Conservation (phyloP, 2,113 vertebrate species). For the Oreochromis niloticus region DNA sequence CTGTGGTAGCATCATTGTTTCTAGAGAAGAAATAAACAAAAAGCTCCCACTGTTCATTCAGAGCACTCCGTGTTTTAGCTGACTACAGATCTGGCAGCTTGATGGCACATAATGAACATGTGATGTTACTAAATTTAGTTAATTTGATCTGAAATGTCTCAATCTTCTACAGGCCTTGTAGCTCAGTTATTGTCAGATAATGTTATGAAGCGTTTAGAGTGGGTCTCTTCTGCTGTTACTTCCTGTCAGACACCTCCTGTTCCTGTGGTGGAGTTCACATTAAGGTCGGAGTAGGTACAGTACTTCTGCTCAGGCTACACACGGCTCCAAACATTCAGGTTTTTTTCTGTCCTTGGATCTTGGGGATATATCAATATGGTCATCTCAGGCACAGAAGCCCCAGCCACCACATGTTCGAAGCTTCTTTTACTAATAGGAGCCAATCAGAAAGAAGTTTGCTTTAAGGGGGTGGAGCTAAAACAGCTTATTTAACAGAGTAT, state of each 20-base stretch:
- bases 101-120: background rate
- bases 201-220: background rate
- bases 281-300: background rate
- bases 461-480: background rate
- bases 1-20: background rate
- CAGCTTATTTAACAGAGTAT: background rate
- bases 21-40: background rate
- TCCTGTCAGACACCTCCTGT: background rate
- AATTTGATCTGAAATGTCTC: background rate
- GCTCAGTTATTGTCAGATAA: background rate
- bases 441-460: background rate
- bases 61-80: background rate
- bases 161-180: background rate
- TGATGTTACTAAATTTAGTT: background rate
- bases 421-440: background rate
- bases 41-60: background rate
- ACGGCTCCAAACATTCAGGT: background rate
- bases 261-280: background rate
- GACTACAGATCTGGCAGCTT: background rate
- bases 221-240: background rate
- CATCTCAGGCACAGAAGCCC: background rate
- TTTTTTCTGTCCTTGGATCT: background rate
- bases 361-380: background rate
- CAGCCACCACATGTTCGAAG: background rate
- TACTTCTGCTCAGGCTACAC: background rate